Base-by-base conservation (phyloP, 1,140 invertebrate species). In the Popillia japonica region DNA sequence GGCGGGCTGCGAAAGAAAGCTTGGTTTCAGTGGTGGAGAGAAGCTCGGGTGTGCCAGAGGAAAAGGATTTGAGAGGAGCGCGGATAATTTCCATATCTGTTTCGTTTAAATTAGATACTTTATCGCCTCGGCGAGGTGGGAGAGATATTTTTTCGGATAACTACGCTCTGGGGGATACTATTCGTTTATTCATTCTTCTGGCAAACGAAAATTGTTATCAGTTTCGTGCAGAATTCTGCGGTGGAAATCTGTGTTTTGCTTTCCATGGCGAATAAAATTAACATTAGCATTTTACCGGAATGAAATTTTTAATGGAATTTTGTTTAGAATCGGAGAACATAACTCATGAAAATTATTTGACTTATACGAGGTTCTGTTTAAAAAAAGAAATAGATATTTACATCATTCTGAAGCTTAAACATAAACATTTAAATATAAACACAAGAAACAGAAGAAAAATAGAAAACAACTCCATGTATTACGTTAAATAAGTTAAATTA, bases 41-140 rank as follows among this genome's bases (percentile, higher is more conserved):
- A 42, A 42, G 41, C 41, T 6, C 41, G 41, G 41, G 6, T 10
- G 41, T 42, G 41, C 41, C 6, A 42, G 41, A 42, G 41, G 41
- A 42, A 48, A n/a, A 3, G 8, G 44, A n/a, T 3, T 6, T 9
- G 44, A 11, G 44, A n/a, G 0, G 44, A 14, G 44, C 11, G 44
- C 44, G 44, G 44, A 48, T 48, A 48, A 48, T 48, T 48, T 48
- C 44, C 44, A 48, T 48, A 48, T 48, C 44, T 48, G 44, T 48
- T 48, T 48, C 44, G 44, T 48, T 48, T 48, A 48, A 48, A 48
- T 48, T 48, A 48, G 44, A 48, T 48, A 48, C 44, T 48, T 48
- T 48, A 48, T 48, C 44, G 44, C 44, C 44, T 48, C 0, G 3
- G 44, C 44, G 44, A 48, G 44, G 44, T 48, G 44, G 44, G 44